Base-by-base conservation (phyloP, 2,888 invertebrate genomes). In the Orgyia antiqua region DNA sequence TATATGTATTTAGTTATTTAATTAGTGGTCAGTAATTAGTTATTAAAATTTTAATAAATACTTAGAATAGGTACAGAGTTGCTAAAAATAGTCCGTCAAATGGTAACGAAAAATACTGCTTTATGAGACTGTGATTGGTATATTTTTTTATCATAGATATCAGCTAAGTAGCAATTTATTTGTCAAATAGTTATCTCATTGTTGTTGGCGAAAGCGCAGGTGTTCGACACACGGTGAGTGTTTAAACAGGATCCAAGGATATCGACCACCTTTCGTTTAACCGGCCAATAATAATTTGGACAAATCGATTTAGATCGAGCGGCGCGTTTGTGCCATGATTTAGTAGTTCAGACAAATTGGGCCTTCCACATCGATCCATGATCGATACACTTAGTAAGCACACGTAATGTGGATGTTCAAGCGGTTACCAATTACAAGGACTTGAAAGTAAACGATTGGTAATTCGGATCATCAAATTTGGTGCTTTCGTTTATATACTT, bases 231-330 rank as follows among this genome's bases (percentile, higher is more conserved):
- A 58, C 56, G 62, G 67, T 63, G 58, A 70, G 72, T 73, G 68
- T 75, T 73, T 69, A 74, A 68, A 73, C 62, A 70, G 64, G 56
- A 52, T 35, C 36, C 36, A 33, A 29, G 42, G 41, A 52, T 50
- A 49, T 48, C 52, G 51, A 54, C 49, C 56, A 53, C 51, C 50
- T 51, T 15, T 45, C 32, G 36, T 43, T 38, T 54, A 50, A 48
- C 53, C 49, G 44, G 51, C 31, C 41, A 24, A 28, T 58, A 46
- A 68, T 83, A 82, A 84, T 83, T 84, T 75, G 74, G 66, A 80
- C 77, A 79, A 75, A 82, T 82, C 83, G 84, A 78, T 83, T 83
- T 76, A 78, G 80, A 82, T 69, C 77, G 68, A 37, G 76, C 78
- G 83, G 83, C 65, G 63, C 79, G 72, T 84, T 84, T 82, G 76